Evolutionary conservation across 2,888 invertebrate genomes (phyloP).

Genomic region (Pardosa pseudoannulata): DNA sequence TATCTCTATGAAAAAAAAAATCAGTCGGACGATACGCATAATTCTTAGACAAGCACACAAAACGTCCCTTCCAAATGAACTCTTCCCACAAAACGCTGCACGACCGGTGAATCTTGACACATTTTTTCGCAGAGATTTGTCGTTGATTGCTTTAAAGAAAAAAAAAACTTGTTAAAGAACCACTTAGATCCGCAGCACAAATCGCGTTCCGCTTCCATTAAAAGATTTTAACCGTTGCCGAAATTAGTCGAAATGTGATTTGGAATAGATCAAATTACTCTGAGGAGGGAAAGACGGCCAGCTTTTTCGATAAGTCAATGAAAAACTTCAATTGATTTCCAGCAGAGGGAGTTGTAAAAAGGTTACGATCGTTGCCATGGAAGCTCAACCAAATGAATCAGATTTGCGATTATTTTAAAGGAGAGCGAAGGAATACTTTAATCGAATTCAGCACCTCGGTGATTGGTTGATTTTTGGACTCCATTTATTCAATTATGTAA

Average conservation of each 20-base stretch:
- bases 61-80: too few species aligned
- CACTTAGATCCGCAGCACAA: not conserved
- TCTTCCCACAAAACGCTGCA: too few species aligned
- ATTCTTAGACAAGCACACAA: too few species aligned
- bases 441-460: constrained; percentile 35
- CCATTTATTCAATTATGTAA: constrained; percentile 52
- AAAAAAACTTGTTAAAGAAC: not conserved
- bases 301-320: constrained; percentile 9
- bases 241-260: constrained; percentile 15
- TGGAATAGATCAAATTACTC: constrained; percentile 23
- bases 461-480: constrained; percentile 45
- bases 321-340: constrained; percentile 66
- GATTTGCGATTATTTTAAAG: constrained; percentile 58
- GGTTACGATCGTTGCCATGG: constrained; percentile 53
- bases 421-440: constrained; percentile 31
- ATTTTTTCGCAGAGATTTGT: too few species aligned
- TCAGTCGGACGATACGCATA: too few species aligned
- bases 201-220: not conserved
- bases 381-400: constrained; percentile 52
- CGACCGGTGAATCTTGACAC: too few species aligned
- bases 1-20: too few species aligned
- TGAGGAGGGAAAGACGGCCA: not conserved
- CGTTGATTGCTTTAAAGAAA: not conserved
- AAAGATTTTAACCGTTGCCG: constrained; percentile 8
- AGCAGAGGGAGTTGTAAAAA: constrained; percentile 47